phyloP scores from a whole-genome alignment of 2,113 vertebrate genomes.

The Condylura cristata region DNA sequence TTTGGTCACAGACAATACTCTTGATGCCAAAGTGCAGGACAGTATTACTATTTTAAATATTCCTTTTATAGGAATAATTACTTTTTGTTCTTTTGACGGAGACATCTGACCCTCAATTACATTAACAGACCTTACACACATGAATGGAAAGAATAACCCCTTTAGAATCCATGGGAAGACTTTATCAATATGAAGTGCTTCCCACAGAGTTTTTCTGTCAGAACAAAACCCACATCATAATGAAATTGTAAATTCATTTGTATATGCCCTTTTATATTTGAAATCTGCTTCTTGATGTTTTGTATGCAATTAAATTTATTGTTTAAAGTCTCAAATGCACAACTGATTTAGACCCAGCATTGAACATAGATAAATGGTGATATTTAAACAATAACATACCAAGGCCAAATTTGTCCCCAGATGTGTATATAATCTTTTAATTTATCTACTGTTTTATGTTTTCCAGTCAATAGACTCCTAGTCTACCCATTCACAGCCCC shows the following conservation, averaged over 20 bases:
- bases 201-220: slow-evolving; percentile 54
- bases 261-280: slow-evolving; percentile 53
- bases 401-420: slow-evolving; percentile 60
- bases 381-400: slow-evolving; percentile 48
- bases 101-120: slow-evolving; percentile 70
- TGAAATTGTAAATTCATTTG: slow-evolving; percentile 70
- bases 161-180: slow-evolving; percentile 50
- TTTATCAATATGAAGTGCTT: slow-evolving; percentile 69
- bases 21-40: slow-evolving; percentile 38
- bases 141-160: slow-evolving; percentile 57
- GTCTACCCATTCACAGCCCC: neutral
- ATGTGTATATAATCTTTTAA: slow-evolving; percentile 62
- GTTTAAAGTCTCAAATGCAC: slow-evolving; percentile 62
- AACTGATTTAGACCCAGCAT: neutral
- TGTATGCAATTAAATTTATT: slow-evolving; percentile 71
- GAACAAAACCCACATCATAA: slow-evolving; percentile 59
- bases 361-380: slow-evolving; percentile 50
- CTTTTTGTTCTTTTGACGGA: slow-evolving; percentile 69
- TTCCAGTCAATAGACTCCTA: neutral
- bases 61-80: slow-evolving; percentile 54
- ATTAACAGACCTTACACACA: slow-evolving; percentile 50
- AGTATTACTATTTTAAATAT: slow-evolving; percentile 58
- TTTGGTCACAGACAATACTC: neutral
- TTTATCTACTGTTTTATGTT: slow-evolving; percentile 51
- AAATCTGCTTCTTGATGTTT: slow-evolving; percentile 75